Evolutionary conservation across 2,888 invertebrate species (phyloP), one percentile per base, ranked within the genome.

Genomic region (Pristionchus entomophagus): DNA sequence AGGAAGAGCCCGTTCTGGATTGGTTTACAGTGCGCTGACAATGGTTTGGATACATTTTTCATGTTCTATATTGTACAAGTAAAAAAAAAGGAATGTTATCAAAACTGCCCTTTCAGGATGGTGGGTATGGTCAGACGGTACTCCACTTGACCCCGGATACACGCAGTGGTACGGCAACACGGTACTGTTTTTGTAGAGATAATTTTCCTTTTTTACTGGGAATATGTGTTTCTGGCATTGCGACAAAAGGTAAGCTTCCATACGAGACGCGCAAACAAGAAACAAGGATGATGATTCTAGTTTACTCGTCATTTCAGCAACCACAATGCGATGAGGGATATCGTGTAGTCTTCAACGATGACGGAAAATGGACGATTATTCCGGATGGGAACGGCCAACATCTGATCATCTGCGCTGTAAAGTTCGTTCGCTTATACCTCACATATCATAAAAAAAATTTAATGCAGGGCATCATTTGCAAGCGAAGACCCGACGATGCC

Each of bases 1-100:
- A 35, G 38, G 41, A 35, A 35, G 69, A 69, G n/a, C 38, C 69
- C 35, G 10, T 69, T 69, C n/a, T 69, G 69, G 69, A 69, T 69
- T 19, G 69, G 38, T 10, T 38, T 69, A 4, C 38, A 69, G n/a
- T 69, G 69, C 38, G 69, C 12, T 19, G 38, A 38, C 2, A 19
- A 69, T 29, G 69, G 69, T 69, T 56, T 56, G 3, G 12, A 8
- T 26, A 59, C 4, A 22, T 26, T 2, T 56, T 56, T 56, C 56
- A 3, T 1, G 2, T n/a, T 56, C 2, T 4, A n/a, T n/a, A 4
- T 1, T n/a, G 56, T 56, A n/a, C n/a, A 17, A 51, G 19, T 51
- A 19, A 51, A 2, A 19, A 51, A 2, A 53, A 53, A 53, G 12
- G 14, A 53, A 19, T 19, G 22, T 14, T 53, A 26, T 6, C n/a